Conservation (phyloP, 2,888 invertebrate genomes). For the Trichopria drosophilae region DNA sequence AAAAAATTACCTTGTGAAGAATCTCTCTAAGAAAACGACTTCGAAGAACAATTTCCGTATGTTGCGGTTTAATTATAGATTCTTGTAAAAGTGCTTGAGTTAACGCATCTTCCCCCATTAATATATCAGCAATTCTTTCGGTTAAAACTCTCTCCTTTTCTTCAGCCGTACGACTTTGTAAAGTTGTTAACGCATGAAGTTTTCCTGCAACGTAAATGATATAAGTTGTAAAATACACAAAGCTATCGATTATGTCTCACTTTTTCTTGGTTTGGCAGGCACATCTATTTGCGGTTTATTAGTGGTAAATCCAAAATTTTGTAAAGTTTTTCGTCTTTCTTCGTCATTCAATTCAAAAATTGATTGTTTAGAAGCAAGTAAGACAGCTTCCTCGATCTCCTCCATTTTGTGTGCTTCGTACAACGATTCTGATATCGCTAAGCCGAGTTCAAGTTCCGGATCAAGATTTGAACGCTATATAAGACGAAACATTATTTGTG, state of each 20-base stretch:
- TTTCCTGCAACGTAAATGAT: constrained; percentile 38
- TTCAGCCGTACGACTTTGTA: constrained; percentile 53
- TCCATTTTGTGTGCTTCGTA: constrained; percentile 53
- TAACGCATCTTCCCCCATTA: constrained; percentile 52
- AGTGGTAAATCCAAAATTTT: constrained; percentile 51
- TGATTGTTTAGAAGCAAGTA: constrained; percentile 38
- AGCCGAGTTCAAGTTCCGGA: constrained; percentile 55
- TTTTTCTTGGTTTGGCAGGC: constrained; percentile 37
- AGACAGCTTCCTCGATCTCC: constrained; percentile 47
- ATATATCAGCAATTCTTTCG: constrained; percentile 57
- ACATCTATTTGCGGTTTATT: constrained; percentile 37
- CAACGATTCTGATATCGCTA: constrained; percentile 59
- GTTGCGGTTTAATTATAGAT: constrained; percentile 2
- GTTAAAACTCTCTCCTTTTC: constrained; percentile 56
- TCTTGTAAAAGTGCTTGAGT: constrained; percentile 39
- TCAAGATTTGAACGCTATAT: constrained; percentile 44
- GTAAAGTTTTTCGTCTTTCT: constrained; percentile 43
- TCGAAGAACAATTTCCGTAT: constrained; percentile 27
- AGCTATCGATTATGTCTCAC: constrained; percentile 27
- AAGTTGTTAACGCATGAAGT: constrained; percentile 42
- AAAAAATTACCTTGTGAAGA: constrained; percentile 37
- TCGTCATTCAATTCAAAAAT: constrained; percentile 35
- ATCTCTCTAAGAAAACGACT: constrained; percentile 44
- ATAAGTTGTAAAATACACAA: constrained; percentile 1
- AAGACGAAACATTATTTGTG: constrained; percentile 3